phyloP scores from a whole-genome alignment of 2,113 vertebrate genomes.

The Hemicordylus capensis region DNA sequence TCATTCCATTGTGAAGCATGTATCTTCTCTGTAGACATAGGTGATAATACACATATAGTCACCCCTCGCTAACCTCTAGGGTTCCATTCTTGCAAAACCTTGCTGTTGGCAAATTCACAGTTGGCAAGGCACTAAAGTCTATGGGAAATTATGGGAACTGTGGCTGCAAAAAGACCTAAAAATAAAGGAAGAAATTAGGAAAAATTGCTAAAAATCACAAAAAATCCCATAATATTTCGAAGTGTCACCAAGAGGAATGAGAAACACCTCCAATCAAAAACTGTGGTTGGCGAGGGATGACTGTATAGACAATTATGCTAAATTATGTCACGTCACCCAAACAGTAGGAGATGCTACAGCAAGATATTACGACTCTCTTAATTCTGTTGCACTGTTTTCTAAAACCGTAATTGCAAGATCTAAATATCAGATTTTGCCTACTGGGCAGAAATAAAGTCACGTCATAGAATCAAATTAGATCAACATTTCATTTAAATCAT shows the following conservation, averaged over 20 bases:
- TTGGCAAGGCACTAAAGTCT: too few species aligned
- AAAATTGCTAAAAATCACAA: too few species aligned
- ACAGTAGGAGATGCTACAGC: background rate
- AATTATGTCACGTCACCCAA: background rate
- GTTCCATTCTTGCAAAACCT: too few species aligned
- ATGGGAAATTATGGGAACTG: too few species aligned
- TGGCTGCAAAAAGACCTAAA: too few species aligned
- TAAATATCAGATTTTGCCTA: slow-evolving; percentile 45
- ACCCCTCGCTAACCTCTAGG: too few species aligned
- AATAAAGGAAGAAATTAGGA: too few species aligned
- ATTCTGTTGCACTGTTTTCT: background rate
- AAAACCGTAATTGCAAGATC: slow-evolving; percentile 42
- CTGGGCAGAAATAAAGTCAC: slow-evolving; percentile 55
- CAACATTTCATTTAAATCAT: slow-evolving; percentile 58
- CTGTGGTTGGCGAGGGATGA: too few species aligned
- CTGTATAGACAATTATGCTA: background rate
- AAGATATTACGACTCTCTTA: background rate
- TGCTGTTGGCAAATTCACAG: too few species aligned
- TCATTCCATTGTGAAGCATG: background rate
- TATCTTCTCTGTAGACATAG: background rate
- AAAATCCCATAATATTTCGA: too few species aligned
- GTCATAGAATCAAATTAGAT: slow-evolving; percentile 57
- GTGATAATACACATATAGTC: background rate
- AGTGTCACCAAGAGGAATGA: too few species aligned
- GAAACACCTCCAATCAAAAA: too few species aligned